Conservation (phyloP, 64 coral and sea anemone species). For the Dendrophyllia cribrosa region DNA sequence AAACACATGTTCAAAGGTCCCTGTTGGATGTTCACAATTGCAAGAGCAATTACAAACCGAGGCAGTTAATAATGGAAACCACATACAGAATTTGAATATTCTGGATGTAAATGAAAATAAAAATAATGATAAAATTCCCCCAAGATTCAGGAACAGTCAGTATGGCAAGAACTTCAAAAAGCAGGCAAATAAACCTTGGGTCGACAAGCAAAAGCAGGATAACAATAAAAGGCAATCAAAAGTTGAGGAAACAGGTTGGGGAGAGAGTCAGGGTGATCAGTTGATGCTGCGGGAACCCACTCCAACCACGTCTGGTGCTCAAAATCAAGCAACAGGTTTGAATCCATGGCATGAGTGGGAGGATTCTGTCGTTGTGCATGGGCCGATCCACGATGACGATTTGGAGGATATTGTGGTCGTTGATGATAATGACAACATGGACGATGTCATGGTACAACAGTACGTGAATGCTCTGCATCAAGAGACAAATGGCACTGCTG, state of each 20-base stretch:
- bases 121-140: background rate
- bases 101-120: background rate
- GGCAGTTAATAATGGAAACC: constrained; percentile 5
- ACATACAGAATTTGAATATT: background rate
- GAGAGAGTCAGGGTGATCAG: background rate
- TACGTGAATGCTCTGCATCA: constrained; percentile 80
- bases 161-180: background rate
- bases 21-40: background rate
- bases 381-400: constrained; percentile 67
- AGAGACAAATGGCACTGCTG: background rate
- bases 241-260: background rate
- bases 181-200: background rate
- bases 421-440: constrained; percentile 85
- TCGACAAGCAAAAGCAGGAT: background rate
- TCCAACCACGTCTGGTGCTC: background rate
- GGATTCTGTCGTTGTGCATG: constrained; percentile 55
- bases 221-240: background rate
- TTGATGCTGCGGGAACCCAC: background rate
- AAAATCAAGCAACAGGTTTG: background rate
- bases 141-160: constrained; percentile 9
- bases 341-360: constrained; percentile 88
- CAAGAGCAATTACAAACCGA: background rate
- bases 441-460: constrained; percentile 90
- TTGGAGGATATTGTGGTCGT: constrained; percentile 74
- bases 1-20: background rate